Conservation (phyloP, 2,113 vertebrate species). For the Bufo gargarizans region DNA sequence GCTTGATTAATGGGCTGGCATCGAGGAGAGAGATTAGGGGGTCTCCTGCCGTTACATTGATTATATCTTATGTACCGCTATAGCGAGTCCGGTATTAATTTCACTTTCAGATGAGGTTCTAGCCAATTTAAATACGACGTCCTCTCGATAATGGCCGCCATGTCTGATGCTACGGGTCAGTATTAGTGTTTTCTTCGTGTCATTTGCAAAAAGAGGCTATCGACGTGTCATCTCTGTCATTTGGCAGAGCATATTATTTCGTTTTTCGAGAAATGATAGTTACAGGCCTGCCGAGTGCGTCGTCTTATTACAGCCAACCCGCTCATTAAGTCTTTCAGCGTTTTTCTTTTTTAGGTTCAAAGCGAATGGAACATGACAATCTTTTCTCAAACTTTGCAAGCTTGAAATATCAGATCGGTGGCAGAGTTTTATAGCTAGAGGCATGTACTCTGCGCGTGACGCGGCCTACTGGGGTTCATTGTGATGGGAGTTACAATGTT, state of each 20-base stretch:
- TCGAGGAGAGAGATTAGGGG: conserved; percentile 50
- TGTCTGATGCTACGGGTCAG: conserved; percentile 26
- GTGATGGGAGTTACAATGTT: neutral
- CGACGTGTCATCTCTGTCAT: conserved; percentile 23
- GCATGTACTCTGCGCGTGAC: neutral
- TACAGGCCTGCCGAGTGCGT: neutral
- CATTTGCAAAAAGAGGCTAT: conserved; percentile 55
- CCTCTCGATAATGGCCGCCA: conserved; percentile 30
- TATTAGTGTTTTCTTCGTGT: conserved; percentile 52
- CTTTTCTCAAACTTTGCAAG: conserved; percentile 16
- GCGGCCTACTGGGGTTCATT: neutral
- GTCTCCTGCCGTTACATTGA: conserved; percentile 53
- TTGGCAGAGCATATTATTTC: conserved; percentile 13
- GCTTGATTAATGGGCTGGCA: conserved; percentile 68
- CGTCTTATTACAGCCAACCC: conserved; percentile 32
- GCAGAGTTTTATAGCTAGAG: neutral
- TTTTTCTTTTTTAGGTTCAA: neutral
- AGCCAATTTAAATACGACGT: conserved; percentile 40
- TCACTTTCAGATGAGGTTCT: conserved; percentile 56
- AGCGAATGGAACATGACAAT: conserved; percentile 31
- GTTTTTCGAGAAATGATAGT: conserved; percentile 11
- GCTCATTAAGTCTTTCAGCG: conserved; percentile 21
- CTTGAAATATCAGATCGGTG: neutral
- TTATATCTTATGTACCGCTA: conserved; percentile 56
- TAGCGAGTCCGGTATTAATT: conserved; percentile 52